Evolutionary conservation across 2,888 invertebrate species (phyloP), one percentile per base, ranked within the genome.

Genomic region (Himalopsyche kuldschensis): DNA sequence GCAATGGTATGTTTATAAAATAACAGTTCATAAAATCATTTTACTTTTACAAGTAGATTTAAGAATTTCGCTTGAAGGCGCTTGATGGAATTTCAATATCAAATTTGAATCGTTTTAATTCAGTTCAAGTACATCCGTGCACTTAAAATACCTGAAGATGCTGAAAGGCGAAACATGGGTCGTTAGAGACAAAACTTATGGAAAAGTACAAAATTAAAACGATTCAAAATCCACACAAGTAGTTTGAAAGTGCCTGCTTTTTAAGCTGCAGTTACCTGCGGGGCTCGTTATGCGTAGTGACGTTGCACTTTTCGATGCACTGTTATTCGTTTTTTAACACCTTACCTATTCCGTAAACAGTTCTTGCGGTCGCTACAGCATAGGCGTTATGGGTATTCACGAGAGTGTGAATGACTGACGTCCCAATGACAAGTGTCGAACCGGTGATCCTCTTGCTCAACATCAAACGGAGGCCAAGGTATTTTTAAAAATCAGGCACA

Each of bases 211-310:
- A n/a, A n/a, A n/a, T n/a, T n/a, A n/a, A n/a, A n/a, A n/a, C n/a
- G n/a, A n/a, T n/a, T n/a, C n/a, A n/a, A n/a, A n/a, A n/a, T n/a
- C n/a, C n/a, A n/a, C n/a, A 24, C 69, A 24, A 75, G 27, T 17
- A 31, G 35, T 35, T 76, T 81, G 20, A 27, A 31, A 76, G 76
- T 47, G 76, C 27, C n/a, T 30, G 30, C 17, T 24, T 31, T 76
- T 20, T 47, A 63, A 17, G 63, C 75, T 46, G 75, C 32, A 75
- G 80, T 85, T 83, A 85, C 83, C 80, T 82, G 83, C 85, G 87
- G 88, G 88, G 82, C 89, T 91, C 89, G 90, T 91, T 91, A 91
- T 87, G 63, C 86, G 88, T 88, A 90, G 90, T 91, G 91, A 91
- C 91, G 88, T n/a, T 87, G 91, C 91, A 90, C 87, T 88, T 88